Evolutionary conservation across 2,888 invertebrate genomes (phyloP).

Genomic region (Apeira syringaria): DNA sequence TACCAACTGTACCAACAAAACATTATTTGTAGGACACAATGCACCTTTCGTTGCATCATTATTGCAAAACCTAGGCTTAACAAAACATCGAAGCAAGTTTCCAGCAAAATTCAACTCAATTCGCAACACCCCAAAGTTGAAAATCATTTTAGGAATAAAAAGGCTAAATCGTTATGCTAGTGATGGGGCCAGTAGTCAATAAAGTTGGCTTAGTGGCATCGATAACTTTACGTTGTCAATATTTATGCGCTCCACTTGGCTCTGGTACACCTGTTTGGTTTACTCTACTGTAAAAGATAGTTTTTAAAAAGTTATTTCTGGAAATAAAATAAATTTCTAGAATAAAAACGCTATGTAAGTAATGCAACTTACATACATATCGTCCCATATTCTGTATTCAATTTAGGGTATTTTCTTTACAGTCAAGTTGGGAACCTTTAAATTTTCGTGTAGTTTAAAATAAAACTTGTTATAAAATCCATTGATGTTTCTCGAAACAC

Average conservation of each 20-base stretch:
- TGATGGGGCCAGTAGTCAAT: constrained; percentile 65
- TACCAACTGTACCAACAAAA: too few relatives aligned
- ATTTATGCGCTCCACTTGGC: constrained; percentile 73
- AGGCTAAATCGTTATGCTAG: constrained; percentile 50
- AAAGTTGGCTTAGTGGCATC: constrained; percentile 75
- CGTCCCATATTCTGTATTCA: too few relatives aligned
- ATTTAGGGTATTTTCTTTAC: too few relatives aligned
- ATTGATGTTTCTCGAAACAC: too few relatives aligned
- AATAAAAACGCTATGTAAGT: too few relatives aligned
- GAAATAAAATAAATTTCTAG: too few relatives aligned
- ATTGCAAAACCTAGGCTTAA: constrained; percentile 56
- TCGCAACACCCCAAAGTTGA: constrained; percentile 28
- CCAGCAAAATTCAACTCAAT: constrained; percentile 35
- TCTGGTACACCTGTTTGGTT: constrained; percentile 58
- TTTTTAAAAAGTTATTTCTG: constrained; percentile 4
- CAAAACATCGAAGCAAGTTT: constrained; percentile 37
- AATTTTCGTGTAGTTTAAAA: too few relatives aligned
- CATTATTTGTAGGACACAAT: constrained; percentile 29
- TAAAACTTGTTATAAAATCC: too few relatives aligned
- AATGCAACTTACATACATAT: too few relatives aligned
- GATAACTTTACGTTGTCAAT: constrained; percentile 77
- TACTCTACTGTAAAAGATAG: constrained; percentile 25
- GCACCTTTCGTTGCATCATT: constrained; percentile 66
- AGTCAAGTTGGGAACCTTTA: too few relatives aligned
- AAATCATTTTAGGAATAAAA: constrained; percentile 25